Evolutionary conservation across 1,140 invertebrate species (phyloP), one percentile per base, ranked within the genome.

Genomic region (Zaprionus kolodkinae): DNA sequence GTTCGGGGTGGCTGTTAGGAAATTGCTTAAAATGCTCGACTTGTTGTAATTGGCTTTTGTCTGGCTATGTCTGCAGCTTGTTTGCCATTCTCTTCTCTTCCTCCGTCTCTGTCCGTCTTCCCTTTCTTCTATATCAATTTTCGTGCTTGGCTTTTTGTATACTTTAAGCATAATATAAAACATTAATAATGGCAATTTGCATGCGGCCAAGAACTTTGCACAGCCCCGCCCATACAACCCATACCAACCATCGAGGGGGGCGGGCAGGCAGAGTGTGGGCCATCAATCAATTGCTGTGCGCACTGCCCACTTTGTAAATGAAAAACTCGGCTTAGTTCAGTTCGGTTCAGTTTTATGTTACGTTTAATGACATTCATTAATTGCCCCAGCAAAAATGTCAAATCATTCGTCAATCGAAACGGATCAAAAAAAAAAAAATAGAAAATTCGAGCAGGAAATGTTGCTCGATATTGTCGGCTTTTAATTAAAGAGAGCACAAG

Each of bases 161-260:
- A 52, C n/a, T 54, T 72, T 59, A 6, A 11, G 57, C 57, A 69
- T 80, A 78, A 80, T 71, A 82, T 73, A 76, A 80, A 83, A 76
- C 69, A 70, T 76, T 79, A 78, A 83, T 78, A 78, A 83, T 72
- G 73, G 71, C 79, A 85, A 80, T 79, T 79, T 77, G 75, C 76
- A 80, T 81, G 69, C 68, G 50, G 60, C 40, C 30, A 27, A 17
- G 52, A 69, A 40, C 50, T 54, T 45, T 45, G 40, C 40, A 45
- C 40, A 15, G n/a, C 40, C 1, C 13, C 40, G 10, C 33, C 33
- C 33, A 35, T 4, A 10, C 40, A n/a, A 15, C 7, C 40, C n/a
- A 6, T 4, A 7, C n/a, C 40, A 6, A 0, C 3, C 40, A n/a
- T 15, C 27, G 3, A 3, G 27, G 3, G 27, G n/a, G 40, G 6